phyloP scores from a whole-genome alignment of 2,888 invertebrate genomes.

The Chrysolina oricalcia region DNA sequence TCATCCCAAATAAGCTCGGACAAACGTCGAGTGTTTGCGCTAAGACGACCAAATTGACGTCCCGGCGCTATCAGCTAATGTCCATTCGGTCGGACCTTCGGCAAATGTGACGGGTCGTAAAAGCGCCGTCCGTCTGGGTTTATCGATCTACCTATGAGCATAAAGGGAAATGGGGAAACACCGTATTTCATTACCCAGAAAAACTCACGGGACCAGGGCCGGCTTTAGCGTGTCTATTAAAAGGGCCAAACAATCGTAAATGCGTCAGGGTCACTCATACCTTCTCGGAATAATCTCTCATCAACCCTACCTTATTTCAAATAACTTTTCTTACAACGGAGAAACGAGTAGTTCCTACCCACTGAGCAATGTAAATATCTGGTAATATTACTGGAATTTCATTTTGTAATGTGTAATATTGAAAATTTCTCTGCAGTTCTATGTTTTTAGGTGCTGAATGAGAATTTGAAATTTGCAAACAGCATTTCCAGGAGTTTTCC shows the following conservation, averaged over 20 bases:
- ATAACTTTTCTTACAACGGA: not conserved
- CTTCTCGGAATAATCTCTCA: too few species aligned
- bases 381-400: too few species aligned
- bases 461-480: too few species aligned
- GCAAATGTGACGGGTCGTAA: slow-evolving; percentile 6
- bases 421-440: too few species aligned
- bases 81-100: slow-evolving; percentile 33
- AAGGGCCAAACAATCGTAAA: too few species aligned
- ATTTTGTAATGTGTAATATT: too few species aligned
- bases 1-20: slow-evolving; percentile 44
- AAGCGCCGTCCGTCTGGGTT: not conserved
- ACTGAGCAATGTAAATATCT: too few species aligned
- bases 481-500: too few species aligned
- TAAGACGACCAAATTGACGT: slow-evolving; percentile 44
- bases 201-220: too few species aligned
- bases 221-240: too few species aligned
- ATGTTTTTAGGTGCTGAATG: too few species aligned
- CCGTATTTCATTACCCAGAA: not conserved
- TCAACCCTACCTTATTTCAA: not conserved
- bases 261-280: too few species aligned
- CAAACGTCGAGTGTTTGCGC: slow-evolving; percentile 44
- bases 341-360: not conserved
- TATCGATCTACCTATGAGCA: not conserved
- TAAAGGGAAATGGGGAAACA: not conserved
- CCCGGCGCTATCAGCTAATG: slow-evolving; percentile 46